Evolutionary conservation across 35 echinoderm and acorn worm species (phyloP), one percentile per base, ranked within the genome.

Genomic region (Hemicentrotus pulcherrimus): DNA sequence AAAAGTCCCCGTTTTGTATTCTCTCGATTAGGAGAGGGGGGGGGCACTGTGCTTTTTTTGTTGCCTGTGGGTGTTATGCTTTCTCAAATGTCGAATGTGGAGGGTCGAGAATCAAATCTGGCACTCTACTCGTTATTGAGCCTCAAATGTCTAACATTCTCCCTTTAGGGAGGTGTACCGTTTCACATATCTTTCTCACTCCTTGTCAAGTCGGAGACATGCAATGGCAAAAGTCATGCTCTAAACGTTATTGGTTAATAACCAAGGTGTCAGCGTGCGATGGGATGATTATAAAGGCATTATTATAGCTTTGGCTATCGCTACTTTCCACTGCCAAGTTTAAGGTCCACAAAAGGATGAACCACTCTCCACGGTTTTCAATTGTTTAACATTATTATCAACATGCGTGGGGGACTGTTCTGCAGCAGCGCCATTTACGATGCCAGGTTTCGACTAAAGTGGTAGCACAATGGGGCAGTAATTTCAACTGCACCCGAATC

Each of bases 71-170:
- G 65, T 59, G 24, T 78, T 78, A 78, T 78, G 24, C 65, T 78
- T 28, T 78, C 65, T 78, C 65, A n/a, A 78, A 78, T 78, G 65
- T 78, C 65, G 28, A 78, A 78, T 78, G 19, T 28, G 18, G 65
- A 78, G 65, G 65, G 65, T 78, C 19, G 28, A 78, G 65, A 78
- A 78, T 78, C 65, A 78, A n/a, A 78, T 18, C 19, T 78, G 65
- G 65, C 22, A n/a, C 19, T n/a, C 65, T 28, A 78, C 65, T 78
- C 28, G 65, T 78, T 78, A 78, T n/a, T 78, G 65, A 78, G 65
- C 65, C 65, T 78, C 65, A 28, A 78, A 78, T 78, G 65, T 78
- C 65, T 78, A 78, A 78, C 22, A 78, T 78, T 78, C 65, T 78
- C 65, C 65, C 65, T 22, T 78, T 28, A 78, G 65, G 65, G 28